Base-by-base conservation (phyloP, 2,797 vertebrate species). In the Tamandua tetradactyla region DNA sequence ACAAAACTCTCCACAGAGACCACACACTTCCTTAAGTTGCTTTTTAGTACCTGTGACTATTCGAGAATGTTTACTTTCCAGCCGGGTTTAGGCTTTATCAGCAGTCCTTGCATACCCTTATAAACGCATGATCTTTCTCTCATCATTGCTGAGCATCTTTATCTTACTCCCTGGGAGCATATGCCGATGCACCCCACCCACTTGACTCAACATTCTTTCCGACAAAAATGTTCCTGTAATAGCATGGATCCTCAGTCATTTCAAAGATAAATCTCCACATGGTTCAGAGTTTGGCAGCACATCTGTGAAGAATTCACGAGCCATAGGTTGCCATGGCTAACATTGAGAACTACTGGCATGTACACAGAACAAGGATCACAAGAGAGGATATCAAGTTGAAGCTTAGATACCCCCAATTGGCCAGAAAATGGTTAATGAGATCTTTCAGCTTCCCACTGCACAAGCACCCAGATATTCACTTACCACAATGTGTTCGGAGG, bases 381-480 rank as follows among this genome's bases (percentile, higher is more conserved):
- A 15, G 49, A 81, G n/a, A 64, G 42, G 35, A 42, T 8, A 32
- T 3, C 0, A 0, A 87, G 59, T 17, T 32, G 80, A 52, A 84
- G 27, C 42, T 76, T 57, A 11, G 57, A 47, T 59, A 18, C 52
- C 52, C 17, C 52, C 15, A 4, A 0, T 9, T 9, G 18, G n/a
- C 87, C 66, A 55, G 72, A 59, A 91, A 68, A 66, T 10, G 30
- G 37, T 55, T 55, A 47, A 1, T 0, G 10, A 64, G 3, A 18
- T 69, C 42, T 47, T 22, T 8, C 23, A 17, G 25, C 86, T 64
- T 89, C 61, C 89, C 74, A 4, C 27, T 97, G 87, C 79, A 87
- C 78, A 69, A 64, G 72, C 47, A 52, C 96, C 95, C 96, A 62
- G 40, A 93, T 78, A 76, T 59, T 87, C 68, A n/a, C 78, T 95